Percentiles rank a stretch among this genome's conserved stretches.
Evolutionary conservation across 2,888 invertebrate species (phyloP).

Genomic region (Hydriomena furcata): DNA sequence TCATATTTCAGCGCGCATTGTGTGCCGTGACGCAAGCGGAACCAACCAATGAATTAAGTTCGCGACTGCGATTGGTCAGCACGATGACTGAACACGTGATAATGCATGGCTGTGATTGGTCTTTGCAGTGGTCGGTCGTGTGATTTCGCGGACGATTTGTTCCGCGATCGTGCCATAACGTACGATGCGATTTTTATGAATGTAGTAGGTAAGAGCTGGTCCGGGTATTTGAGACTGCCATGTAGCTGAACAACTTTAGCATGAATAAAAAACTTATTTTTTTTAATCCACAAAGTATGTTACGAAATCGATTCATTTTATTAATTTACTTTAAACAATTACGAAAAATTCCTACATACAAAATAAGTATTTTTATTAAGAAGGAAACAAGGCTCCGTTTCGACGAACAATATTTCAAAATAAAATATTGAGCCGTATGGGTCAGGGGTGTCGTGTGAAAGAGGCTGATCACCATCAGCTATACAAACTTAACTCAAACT

Average conservation of each 20-base stretch:
- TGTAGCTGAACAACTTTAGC: slow-evolving; percentile 10
- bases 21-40: slow-evolving; percentile 56
- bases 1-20: slow-evolving; percentile 66
- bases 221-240: slow-evolving; percentile 48
- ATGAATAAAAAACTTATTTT: no score
- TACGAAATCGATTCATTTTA: no score
- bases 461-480: slow-evolving; percentile 31
- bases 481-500: not conserved
- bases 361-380: no score
- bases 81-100: slow-evolving; percentile 35
- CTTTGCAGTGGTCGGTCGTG: slow-evolving; percentile 45
- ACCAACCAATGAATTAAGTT: slow-evolving; percentile 43
- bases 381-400: not conserved
- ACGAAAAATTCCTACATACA: no score
- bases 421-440: slow-evolving; percentile 40
- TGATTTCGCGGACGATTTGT: slow-evolving; percentile 69
- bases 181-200: slow-evolving; percentile 41
- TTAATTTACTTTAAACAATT: no score
- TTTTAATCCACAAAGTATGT: no score
- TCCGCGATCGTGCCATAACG: slow-evolving; percentile 58
- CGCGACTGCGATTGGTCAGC: slow-evolving; percentile 34
- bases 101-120: slow-evolving; percentile 27
- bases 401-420: slow-evolving; percentile 38
- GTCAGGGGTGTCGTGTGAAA: slow-evolving; percentile 49
- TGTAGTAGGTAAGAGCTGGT: slow-evolving; percentile 28